Evolutionary conservation across 2,113 vertebrate genomes (phyloP), one percentile per base, ranked within the genome.

Genomic region (Solenodon paradoxus): DNA sequence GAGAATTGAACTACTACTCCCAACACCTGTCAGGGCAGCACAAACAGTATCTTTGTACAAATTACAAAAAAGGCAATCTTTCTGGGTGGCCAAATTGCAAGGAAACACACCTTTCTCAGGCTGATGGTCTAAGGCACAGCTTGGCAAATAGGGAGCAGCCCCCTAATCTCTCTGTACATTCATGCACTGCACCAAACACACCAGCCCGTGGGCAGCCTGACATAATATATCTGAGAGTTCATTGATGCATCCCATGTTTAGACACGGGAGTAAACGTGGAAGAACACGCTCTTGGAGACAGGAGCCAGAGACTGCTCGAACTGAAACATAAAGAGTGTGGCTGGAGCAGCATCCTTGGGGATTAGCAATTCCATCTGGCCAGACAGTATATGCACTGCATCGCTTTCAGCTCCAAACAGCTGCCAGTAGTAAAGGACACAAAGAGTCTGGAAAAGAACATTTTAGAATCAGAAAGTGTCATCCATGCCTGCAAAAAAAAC

Each of bases 291-390:
- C 84, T 51, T 40, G 47, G 49, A 89, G 30, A 13, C 78, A n/a
- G 28, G 68, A 88, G 66, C 66, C 38, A 83, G 61, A 87, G 35
- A 30, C 35, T 10, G 13, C 64, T 74, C 82, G 42, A 91, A 83
- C 78, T 63, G 26, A 79, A 40, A 30, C 74, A 68, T 32, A n/a
- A 83, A 77, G 61, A 74, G 28, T 72, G 55, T 64, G 55, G 26
- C 79, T 83, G 53, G 64, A 69, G 28, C 68, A 47, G 26, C 42
- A 69, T 28, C 75, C 95, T 80, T 35, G 74, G 79, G 86, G 71
- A 77, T 63, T 57, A 17, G 69, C 42, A 63, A 45, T 95, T 96
- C 88, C 86, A 38, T 89, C 93, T 93, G 80, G 59, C 71, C 51
- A 59, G 17, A 57, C 15, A 24, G 24, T 38, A 9, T 13, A 3